Percentiles rank a stretch among this genome's conserved stretches.
These are phyloP conservation scores for Hycleus phaleratus DNA, from an alignment of 1,140 invertebrate genomes.

Conservation along the genomic window DNA sequence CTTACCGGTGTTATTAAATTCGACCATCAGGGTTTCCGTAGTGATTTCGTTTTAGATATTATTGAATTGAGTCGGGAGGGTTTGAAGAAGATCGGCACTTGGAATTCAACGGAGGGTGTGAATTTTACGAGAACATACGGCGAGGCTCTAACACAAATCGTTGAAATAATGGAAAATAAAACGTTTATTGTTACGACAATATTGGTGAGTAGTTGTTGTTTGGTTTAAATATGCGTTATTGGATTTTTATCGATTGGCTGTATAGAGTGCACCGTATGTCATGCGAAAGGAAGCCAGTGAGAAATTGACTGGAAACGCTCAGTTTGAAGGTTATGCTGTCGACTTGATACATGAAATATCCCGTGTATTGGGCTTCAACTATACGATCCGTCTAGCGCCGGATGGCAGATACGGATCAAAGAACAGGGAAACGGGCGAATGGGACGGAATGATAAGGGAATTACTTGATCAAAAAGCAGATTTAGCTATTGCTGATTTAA, in stretches of 20 bases:
- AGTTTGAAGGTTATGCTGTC: constrained; percentile 82
- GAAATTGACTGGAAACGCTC: constrained; percentile 72
- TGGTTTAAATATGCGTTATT: neutral
- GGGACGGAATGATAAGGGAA: constrained; percentile 94
- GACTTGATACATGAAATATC: constrained; percentile 84
- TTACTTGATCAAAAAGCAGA: constrained; percentile 84
- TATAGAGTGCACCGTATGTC: constrained; percentile 81
- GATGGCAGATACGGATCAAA: constrained; percentile 53
- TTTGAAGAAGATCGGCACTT: constrained; percentile 75
- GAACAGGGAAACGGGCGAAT: constrained; percentile 52
- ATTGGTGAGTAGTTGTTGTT: constrained; percentile 57
- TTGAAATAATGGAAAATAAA: constrained; percentile 84
- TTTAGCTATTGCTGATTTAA: constrained; percentile 85
- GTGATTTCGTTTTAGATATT: constrained; percentile 84
- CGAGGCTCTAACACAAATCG: constrained; percentile 74
- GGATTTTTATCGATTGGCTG: neutral
- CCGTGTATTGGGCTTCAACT: constrained; percentile 83
- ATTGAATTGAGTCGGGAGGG: constrained; percentile 79
- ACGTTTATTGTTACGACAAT: constrained; percentile 88
- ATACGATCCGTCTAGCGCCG: constrained; percentile 72
- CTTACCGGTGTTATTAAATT: constrained; percentile 90
- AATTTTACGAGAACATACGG: constrained; percentile 85
- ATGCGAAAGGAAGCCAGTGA: constrained; percentile 81
- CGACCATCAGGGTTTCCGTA: constrained; percentile 86
- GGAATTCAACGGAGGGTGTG: constrained; percentile 80